A percentile compares a stretch with the other conserved stretches of the same genome.
These are phyloP conservation scores for Rallus limicola DNA, from an alignment of 2,113 vertebrate species.

Conservation along the genomic window DNA sequence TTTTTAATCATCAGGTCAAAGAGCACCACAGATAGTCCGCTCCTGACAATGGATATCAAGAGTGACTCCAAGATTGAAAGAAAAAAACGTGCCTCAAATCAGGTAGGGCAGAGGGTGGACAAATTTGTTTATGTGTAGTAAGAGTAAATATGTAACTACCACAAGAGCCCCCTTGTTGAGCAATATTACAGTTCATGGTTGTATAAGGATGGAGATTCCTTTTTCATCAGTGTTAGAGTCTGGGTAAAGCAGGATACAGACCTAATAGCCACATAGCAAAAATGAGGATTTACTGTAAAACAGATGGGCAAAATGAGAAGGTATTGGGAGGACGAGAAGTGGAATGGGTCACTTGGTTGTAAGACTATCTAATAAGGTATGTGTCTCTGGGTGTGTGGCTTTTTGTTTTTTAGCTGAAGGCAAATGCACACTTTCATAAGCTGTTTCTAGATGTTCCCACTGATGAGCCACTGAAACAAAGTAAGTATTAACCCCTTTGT, in stretches of 20 bases:
- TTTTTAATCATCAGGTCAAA: conserved; percentile 80
- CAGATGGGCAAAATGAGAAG: not conserved
- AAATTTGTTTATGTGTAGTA: not conserved
- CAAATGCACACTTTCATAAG: conserved; percentile 95
- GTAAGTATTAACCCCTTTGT: conserved; percentile 76
- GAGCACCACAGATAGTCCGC: conserved; percentile 76
- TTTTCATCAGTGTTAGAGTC: not conserved
- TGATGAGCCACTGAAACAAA: conserved; percentile 90
- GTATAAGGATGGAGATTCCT: not conserved
- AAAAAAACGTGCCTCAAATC: conserved; percentile 86
- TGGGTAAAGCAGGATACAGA: not conserved
- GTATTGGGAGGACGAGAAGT: not conserved
- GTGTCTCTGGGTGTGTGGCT: not conserved
- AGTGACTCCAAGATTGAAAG: conserved; percentile 83
- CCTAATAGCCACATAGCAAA: not conserved
- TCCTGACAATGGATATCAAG: conserved; percentile 67
- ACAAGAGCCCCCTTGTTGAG: not conserved
- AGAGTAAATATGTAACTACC: not conserved
- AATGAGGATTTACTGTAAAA: not conserved
- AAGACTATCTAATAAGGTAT: not conserved
- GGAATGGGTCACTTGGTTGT: not conserved
- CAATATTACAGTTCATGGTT: not conserved
- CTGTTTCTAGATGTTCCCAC: conserved; percentile 90
- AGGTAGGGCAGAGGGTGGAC: conserved; percentile 72
- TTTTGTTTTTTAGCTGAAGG: conserved; percentile 84